These are phyloP conservation scores for Luscinia luscinia DNA, from an alignment of 2,797 vertebrate genomes.

Conservation along the genomic window DNA sequence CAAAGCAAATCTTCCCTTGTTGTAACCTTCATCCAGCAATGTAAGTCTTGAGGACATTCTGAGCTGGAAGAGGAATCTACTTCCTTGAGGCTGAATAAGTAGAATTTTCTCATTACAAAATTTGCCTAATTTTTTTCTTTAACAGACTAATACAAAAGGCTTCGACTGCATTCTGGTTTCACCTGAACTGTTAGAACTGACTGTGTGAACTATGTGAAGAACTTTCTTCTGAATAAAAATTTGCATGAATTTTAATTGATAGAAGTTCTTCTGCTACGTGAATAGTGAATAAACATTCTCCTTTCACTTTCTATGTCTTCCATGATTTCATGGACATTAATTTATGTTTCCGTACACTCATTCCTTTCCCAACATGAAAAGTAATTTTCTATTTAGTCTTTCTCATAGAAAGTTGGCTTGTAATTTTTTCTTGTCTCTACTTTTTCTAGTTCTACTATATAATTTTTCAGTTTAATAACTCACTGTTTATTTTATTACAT, in stretches of 20 bases:
- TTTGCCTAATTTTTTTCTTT: not conserved
- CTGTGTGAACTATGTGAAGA: not conserved
- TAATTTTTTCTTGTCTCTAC: not conserved
- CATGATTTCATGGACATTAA: not conserved
- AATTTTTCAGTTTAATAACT: not conserved
- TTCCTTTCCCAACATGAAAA: not conserved
- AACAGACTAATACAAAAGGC: not conserved
- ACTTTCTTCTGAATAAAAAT: not conserved
- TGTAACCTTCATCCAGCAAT: not conserved
- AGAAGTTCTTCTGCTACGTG: not conserved
- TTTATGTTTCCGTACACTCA: not conserved
- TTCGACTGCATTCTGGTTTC: not conserved
- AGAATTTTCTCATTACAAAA: not conserved
- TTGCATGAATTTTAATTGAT: not conserved
- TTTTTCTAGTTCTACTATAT: not conserved
- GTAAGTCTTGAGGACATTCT: not conserved
- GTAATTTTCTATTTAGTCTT: not conserved
- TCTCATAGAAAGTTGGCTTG: not conserved
- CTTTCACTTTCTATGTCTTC: not conserved
- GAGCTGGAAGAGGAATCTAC: not conserved
- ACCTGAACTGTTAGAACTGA: not conserved
- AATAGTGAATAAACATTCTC: not conserved
- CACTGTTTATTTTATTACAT: not conserved
- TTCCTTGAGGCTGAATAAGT: not conserved
- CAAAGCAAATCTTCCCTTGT: not conserved